Percentiles rank a stretch among this genome's conserved stretches.
These are phyloP conservation scores for human DNA, from an alignment of 2,113 vertebrate genomes.

Conservation along the genomic window GRCh38 chr17:14758001-14758500, in stretches of 20 bases:
- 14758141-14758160: neutral
- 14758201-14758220: neutral
- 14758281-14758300: neutral
- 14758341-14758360: neutral
- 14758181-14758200: neutral
- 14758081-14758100: neutral
- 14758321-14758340: neutral
- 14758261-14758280: neutral
- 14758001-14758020: neutral
- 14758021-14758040: neutral
- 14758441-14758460: neutral
- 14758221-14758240: neutral
- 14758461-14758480: neutral
- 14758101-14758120: neutral
- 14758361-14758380: neutral
- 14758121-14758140: neutral
- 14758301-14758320: neutral
- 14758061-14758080: neutral
- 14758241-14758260: neutral
- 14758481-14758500: neutral
- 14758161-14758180: neutral
- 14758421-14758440: accelerated
- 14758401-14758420: neutral
- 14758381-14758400: accelerated
- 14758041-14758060: neutral